Evolutionary conservation across 2,888 invertebrate genomes (phyloP), one percentile per base, ranked within the genome.

Genomic region (Yponomeuta evonymella): DNA sequence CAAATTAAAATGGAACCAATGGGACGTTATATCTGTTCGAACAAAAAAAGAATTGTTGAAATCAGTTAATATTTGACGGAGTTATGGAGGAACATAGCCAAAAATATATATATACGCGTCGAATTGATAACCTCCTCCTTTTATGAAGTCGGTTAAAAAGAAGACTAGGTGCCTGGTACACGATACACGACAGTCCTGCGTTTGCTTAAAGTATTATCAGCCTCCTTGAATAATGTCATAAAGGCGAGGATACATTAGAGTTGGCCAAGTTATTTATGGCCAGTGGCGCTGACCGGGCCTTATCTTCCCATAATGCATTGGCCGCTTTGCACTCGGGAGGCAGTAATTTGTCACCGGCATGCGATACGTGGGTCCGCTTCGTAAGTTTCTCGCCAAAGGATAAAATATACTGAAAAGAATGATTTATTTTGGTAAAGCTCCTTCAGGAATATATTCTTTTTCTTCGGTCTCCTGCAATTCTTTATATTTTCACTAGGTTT

Each of bases 251-350:
- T 58, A 58, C 51, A 58, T 58, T 58, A 58, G 51, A 15, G 51
- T 15, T 58, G 51, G 43, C 43, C 51, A 15, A 15, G 64, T 64
- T 10, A 30, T 64, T 64, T 64, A 64, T 23, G 64, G 10, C 30
- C 64, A 23, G 64, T 23, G 15, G 15, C 51, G 51, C 51, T 64
- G 64, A 64, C 64, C 64, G 6, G 15, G 64, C 64, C 64, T 64
- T 64, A 64, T 64, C 64, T 23, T 3, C n/a, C 29, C 23, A 64
- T 64, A 64, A 64, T 64, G 64, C 64, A 64, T 64, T 64, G 30
- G 29, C 64, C 64, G 29, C 64, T 64, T 64, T 23, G 30, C 23
- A 11, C 15, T 64, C 10, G 23, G 64, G 11, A 64, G n/a, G 30
- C 64, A 23, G 10, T 64, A 29, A 64, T 64, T 64, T 64, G 64